phyloP scores from a whole-genome alignment of 2,888 invertebrate species.

The Petrolisthes manimaculis region DNA sequence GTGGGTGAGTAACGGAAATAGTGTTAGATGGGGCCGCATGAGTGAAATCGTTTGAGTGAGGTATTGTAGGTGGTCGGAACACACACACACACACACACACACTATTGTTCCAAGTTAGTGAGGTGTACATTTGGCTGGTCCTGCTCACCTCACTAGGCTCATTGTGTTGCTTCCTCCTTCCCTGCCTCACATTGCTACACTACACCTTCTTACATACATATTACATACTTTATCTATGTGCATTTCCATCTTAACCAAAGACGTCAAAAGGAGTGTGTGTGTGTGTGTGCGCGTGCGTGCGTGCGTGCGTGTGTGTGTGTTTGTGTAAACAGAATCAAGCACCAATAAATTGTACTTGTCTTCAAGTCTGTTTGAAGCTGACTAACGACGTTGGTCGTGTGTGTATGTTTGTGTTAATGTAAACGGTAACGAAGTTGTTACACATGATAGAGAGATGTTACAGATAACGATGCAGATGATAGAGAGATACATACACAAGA shows the following conservation, averaged over 20 bases:
- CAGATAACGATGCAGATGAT: too few species aligned
- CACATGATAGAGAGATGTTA: too few species aligned
- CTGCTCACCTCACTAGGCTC: neutral
- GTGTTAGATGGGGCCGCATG: neutral
- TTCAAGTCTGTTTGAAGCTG: too few species aligned
- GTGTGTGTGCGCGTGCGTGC: constrained; percentile 2
- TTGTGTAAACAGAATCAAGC: neutral
- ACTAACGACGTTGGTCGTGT: too few species aligned
- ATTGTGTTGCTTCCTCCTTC: neutral
- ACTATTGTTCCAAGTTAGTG: neutral
- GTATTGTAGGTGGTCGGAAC: neutral
- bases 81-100: constrained; percentile 19
- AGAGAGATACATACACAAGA: too few species aligned
- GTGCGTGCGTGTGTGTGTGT: constrained; percentile 16
- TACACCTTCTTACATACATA: neutral
- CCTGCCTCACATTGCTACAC: neutral
- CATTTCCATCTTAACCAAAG: too few species aligned
- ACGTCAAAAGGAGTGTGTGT: neutral
- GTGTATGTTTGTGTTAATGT: too few species aligned
- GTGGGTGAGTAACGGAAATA: too few species aligned
- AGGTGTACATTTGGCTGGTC: neutral
- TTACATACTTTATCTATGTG: neutral
- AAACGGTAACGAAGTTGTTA: too few species aligned
- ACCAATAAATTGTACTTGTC: too few species aligned
- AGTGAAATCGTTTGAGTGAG: neutral